phyloP scores from a whole-genome alignment of 1,140 invertebrate species.

The Drosophila varians region DNA sequence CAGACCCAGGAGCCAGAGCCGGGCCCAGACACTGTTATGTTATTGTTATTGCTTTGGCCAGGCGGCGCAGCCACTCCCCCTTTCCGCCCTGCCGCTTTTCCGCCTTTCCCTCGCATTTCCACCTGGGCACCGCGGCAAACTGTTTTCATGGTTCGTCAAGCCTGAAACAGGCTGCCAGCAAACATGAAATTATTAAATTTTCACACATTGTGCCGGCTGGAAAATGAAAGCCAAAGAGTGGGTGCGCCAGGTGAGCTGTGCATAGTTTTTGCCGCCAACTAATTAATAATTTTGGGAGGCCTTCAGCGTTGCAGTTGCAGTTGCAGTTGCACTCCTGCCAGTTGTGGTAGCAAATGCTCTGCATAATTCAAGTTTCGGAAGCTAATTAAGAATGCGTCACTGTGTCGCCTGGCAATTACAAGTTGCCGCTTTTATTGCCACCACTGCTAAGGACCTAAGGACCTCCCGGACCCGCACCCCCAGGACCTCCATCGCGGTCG shows the following conservation, averaged over 20 bases:
- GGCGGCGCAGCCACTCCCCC: conserved; percentile 19
- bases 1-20: conserved; percentile 29
- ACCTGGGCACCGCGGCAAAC: conserved; percentile 43
- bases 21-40: conserved; percentile 12
- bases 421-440: conserved; percentile 36
- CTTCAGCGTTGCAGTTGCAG: conserved; percentile 7
- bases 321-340: conserved; percentile 7
- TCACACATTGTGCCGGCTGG: conserved; percentile 50
- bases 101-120: conserved; percentile 34
- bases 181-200: conserved; percentile 72
- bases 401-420: conserved; percentile 17
- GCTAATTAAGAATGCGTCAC: conserved; percentile 45
- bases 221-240: conserved; percentile 20
- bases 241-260: conserved; percentile 1
- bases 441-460: background rate
- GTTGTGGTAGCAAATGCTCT: background rate
- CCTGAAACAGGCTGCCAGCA: conserved; percentile 48
- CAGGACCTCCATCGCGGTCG: conserved; percentile 1
- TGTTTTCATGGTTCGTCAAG: conserved; percentile 76
- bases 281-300: conserved; percentile 38
- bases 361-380: conserved; percentile 15
- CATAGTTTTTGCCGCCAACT: conserved; percentile 29
- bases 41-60: conserved; percentile 40
- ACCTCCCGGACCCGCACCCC: background rate
- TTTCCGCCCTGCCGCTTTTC: conserved; percentile 1